Evolutionary conservation across 2,888 invertebrate genomes (phyloP).

Genomic region (Ormia ochracea): DNA sequence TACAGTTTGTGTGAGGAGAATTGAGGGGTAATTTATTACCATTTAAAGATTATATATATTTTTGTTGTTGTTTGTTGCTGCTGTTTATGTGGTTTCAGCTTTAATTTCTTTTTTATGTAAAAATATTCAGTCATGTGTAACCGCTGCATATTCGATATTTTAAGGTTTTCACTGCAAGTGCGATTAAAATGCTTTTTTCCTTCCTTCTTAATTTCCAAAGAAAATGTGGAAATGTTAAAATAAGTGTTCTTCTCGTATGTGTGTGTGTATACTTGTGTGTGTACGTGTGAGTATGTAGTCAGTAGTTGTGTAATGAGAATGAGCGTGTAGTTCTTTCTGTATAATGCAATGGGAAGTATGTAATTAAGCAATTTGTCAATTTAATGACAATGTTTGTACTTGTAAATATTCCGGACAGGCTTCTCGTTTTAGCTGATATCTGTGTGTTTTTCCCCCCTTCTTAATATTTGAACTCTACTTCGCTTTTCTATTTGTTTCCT

Average conservation of each 20-base stretch:
- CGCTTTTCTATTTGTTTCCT: neutral
- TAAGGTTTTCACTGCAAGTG: neutral
- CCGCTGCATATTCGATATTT: slow-evolving; percentile 39
- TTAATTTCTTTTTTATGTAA: slow-evolving; percentile 29
- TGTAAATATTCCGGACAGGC: neutral
- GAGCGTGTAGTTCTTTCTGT: slow-evolving; percentile 14
- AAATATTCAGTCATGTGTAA: slow-evolving; percentile 51
- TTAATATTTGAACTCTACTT: neutral
- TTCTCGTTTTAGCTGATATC: slow-evolving; percentile 22
- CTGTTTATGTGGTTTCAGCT: neutral
- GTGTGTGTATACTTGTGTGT: neutral
- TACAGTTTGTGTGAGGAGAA: neutral
- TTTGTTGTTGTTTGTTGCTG: slow-evolving; percentile 1
- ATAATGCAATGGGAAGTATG: slow-evolving; percentile 57
- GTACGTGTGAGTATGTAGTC: no score
- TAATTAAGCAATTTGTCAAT: slow-evolving; percentile 63
- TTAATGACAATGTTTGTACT: slow-evolving; percentile 57
- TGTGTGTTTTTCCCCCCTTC: neutral
- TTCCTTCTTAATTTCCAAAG: slow-evolving; percentile 29
- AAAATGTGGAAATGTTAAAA: slow-evolving; percentile 56
- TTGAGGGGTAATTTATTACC: neutral
- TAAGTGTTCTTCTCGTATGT: neutral
- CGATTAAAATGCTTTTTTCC: neutral
- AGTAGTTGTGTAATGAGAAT: neutral
- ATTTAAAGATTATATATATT: slow-evolving; percentile 3